Percentiles rank a stretch among this genome's conserved stretches.
Evolutionary conservation across 2,888 invertebrate species (phyloP).

Genomic region (Drosophila mimetica): DNA sequence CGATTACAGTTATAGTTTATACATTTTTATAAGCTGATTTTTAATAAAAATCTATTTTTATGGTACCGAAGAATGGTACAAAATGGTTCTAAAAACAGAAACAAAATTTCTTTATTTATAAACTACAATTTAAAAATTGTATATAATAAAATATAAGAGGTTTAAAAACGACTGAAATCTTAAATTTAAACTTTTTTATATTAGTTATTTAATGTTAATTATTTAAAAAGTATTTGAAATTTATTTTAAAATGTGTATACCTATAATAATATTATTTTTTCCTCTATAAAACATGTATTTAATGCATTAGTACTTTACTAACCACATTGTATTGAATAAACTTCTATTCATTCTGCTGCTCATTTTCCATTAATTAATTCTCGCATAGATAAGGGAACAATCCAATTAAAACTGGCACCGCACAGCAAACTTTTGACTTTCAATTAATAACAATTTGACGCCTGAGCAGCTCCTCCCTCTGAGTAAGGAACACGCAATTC

Average conservation of each 20-base stretch:
- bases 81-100: no score
- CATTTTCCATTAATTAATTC: slow-evolving; percentile 48
- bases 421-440: slow-evolving; percentile 65
- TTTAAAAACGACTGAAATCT: no score
- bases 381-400: slow-evolving; percentile 46
- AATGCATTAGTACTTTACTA: no score
- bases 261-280: no score
- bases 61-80: no score
- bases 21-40: background rate
- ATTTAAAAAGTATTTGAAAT: no score
- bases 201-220: no score
- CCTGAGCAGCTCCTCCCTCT: slow-evolving; percentile 48
- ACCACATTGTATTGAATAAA: slow-evolving; percentile 20
- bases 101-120: no score
- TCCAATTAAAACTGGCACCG: slow-evolving; percentile 70
- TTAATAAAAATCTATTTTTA: background rate
- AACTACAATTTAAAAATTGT: background rate
- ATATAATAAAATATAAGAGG: no score
- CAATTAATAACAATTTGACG: slow-evolving; percentile 83
- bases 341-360: background rate
- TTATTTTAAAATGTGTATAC: no score
- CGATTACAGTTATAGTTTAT: background rate
- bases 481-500: background rate
- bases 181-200: no score
- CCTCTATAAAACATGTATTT: no score